Evolutionary conservation across 2,888 invertebrate species (phyloP).

Genomic region (Clanis bilineata): DNA sequence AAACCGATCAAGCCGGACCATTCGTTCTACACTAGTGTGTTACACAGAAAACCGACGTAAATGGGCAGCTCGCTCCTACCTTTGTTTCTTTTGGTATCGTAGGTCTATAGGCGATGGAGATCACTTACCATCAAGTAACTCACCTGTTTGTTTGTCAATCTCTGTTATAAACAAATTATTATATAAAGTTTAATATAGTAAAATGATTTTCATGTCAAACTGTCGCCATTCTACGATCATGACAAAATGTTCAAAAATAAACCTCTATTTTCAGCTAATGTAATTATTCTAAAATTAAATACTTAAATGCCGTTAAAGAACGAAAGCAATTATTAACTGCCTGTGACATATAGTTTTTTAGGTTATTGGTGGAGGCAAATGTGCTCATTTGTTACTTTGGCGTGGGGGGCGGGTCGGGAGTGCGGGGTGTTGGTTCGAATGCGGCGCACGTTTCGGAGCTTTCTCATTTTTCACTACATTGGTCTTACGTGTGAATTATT

Average conservation of each 20-base stretch:
- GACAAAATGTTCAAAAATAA: background rate
- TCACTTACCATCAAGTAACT: no score
- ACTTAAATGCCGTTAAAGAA: background rate
- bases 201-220: no score
- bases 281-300: background rate
- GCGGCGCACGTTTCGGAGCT: slow-evolving; percentile 70
- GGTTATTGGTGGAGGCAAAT: slow-evolving; percentile 56
- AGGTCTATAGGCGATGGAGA: no score
- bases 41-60: no score
- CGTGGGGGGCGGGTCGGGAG: slow-evolving; percentile 25
- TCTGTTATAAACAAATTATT: no score
- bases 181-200: no score
- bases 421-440: slow-evolving; percentile 48
- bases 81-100: no score
- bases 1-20: no score
- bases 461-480: slow-evolving; percentile 82
- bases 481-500: slow-evolving; percentile 81
- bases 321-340: slow-evolving; percentile 22
- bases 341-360: slow-evolving; percentile 28
- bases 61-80: no score
- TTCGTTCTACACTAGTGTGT: no score
- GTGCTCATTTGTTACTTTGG: slow-evolving; percentile 68
- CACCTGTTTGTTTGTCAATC: no score
- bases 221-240: no score
- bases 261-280: background rate